Evolutionary conservation across 1,140 invertebrate genomes (phyloP), one percentile per base, ranked within the genome.

Genomic region (Bombus sibiricus): DNA sequence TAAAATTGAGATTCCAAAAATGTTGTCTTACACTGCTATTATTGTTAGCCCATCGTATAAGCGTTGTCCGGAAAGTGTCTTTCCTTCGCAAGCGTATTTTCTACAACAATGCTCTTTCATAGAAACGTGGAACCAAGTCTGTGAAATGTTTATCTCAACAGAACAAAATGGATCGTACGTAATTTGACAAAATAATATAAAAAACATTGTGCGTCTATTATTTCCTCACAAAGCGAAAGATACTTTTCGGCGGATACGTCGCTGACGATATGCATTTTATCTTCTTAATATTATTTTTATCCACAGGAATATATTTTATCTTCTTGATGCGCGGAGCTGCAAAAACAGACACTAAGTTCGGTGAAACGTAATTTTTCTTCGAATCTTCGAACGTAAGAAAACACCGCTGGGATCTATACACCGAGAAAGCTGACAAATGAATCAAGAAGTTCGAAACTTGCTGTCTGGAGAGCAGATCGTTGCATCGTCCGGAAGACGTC

Each of bases 361-460:
- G 37, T 39, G 13, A 4, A 28, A 34, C 41, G n/a, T 10, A 47
- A 74, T 41, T 74, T 74, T 34, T 34, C 72, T 74, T 47, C 25
- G 41, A 32, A 28, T 34, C 72, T 74, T 47, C 25, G 41, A 32
- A 28, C 13, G 53, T 43, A 87, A 28, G 72, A 86, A 86, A 81
- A 75, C 57, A 64, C 47, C 64, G n/a, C 59, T 43, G 32, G 2
- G 12, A 41, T 18, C 5, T 22, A n/a, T 12, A 28, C 34, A 25
- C 6, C 13, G n/a, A 32, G 79, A 57, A 68, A 68, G 12, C 32
- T 53, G 68, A 81, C 34, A 71, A 39, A 80, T 32, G 47, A 59
- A 59, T 69, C 34, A 15, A 32, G 64, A 81, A 69, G n/a, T 71
- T 78, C 2, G 32, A 15, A 47, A 43, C 28, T 43, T 2, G 12